Conservation (phyloP, 2,888 invertebrate genomes). For the Acleris sparsana region DNA sequence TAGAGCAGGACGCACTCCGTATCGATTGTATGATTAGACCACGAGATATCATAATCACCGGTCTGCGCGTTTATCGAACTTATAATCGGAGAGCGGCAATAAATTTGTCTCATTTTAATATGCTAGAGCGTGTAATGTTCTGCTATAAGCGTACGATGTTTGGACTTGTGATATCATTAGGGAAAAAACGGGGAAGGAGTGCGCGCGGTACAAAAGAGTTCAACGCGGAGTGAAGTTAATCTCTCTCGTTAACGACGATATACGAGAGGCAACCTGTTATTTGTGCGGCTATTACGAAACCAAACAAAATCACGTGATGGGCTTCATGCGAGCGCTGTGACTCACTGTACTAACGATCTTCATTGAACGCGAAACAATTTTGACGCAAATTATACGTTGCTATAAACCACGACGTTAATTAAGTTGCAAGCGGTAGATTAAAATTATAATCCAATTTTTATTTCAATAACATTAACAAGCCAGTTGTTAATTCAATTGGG, state of each 20-base stretch:
- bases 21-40: constrained; percentile 80
- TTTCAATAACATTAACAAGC: constrained; percentile 74
- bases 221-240: constrained; percentile 70
- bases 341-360: constrained; percentile 69
- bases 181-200: constrained; percentile 47
- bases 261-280: constrained; percentile 68
- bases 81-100: constrained; percentile 79
- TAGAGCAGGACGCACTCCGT: constrained; percentile 78
- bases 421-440: constrained; percentile 73
- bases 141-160: constrained; percentile 62
- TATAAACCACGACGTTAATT: constrained; percentile 72
- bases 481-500: constrained; percentile 64
- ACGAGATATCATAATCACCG: constrained; percentile 83
- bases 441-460: constrained; percentile 78
- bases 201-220: constrained; percentile 70
- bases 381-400: constrained; percentile 80
- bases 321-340: constrained; percentile 53
- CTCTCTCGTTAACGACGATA: constrained; percentile 66
- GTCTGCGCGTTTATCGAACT: constrained; percentile 80
- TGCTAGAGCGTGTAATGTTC: constrained; percentile 75
- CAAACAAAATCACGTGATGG: constrained; percentile 77
- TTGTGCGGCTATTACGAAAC: constrained; percentile 72
- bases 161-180: constrained; percentile 63
- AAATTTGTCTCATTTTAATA: constrained; percentile 83
- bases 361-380: constrained; percentile 76